phyloP scores from a whole-genome alignment of 2,888 invertebrate species.

The Harpalus rubripes region DNA sequence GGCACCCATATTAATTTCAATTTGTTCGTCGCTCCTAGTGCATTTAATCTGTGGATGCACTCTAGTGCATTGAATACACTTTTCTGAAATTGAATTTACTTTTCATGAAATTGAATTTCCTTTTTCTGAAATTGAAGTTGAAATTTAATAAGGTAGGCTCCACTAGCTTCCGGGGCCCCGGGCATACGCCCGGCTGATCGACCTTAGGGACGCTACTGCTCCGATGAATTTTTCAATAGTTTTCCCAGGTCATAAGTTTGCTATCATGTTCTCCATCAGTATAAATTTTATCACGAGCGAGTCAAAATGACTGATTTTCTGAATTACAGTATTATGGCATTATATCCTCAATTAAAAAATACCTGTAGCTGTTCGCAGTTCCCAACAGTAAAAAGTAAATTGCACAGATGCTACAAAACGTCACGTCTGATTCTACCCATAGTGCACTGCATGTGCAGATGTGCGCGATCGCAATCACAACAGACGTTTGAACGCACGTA shows the following conservation, averaged over 20 bases:
- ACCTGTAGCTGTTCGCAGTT: conserved; percentile 37
- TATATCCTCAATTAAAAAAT: conserved; percentile 53
- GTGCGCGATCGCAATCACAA: conserved; percentile 17
- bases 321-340: conserved; percentile 51
- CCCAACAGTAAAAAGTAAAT: conserved; percentile 45
- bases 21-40: too few species aligned
- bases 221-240: neutral
- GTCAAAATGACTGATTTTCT: conserved; percentile 48
- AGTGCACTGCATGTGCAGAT: conserved; percentile 25
- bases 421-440: conserved; percentile 44
- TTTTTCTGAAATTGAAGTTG: too few species aligned
- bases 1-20: too few species aligned
- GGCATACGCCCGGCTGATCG: too few species aligned
- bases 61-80: too few species aligned
- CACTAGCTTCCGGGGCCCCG: too few species aligned
- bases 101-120: too few species aligned
- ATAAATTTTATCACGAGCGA: conserved; percentile 48
- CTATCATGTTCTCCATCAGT: neutral
- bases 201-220: too few species aligned
- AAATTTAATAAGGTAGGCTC: too few species aligned
- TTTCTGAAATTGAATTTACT: too few species aligned
- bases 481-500: conserved; percentile 26
- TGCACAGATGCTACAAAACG: conserved; percentile 39
- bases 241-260: neutral
- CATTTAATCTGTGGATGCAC: too few species aligned